Base-by-base conservation (phyloP, 2,797 vertebrate species). In the Amphiprion clarkii region DNA sequence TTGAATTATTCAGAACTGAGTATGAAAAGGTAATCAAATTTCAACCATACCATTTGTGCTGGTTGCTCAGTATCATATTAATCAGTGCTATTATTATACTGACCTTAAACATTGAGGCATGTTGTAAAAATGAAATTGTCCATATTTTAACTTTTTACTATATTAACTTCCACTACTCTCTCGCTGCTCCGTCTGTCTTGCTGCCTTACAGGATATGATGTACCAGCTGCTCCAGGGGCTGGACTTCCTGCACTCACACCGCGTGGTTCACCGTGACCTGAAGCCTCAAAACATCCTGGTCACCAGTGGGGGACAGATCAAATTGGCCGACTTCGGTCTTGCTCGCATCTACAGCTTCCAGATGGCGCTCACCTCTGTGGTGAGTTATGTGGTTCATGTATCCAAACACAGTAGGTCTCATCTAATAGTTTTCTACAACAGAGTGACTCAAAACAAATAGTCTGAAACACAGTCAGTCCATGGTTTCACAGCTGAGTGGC, bases 261-360 rank as follows among this genome's bases (percentile, higher is more conserved):
- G 98, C 29, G 98, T 99, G 65, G 98, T 99, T 78, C 98, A 99
- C 93, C 95, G 98, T 61, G 98, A 99, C 94, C 95, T 99, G 78
- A 99, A 99, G 87, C 98, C 98, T 54, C 98, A 99, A 84, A 99
- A 99, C 61, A 99, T 99, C 92, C 95, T 99, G 86, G 98, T 99
- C 75, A 99, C 98, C 90, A 99, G 98, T 82, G 96, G 79, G 0
- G 98, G 98, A 82, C 98, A 99, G 92, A 99, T 99, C 90, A 99
- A 99, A 82, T 92, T 99, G 85, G 98, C 98, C 6, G 98, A 99
- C 92, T 99, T 99, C 8, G 98, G 98, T 73, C 95, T 99, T 46
- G 98, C 98, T 21, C 95, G 98, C 79, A 99, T 99, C 95, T 99
- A 99, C 95, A 99, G 98, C 93, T 99, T 99, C 93, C 98, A 99